Evolutionary conservation across 1,140 invertebrate genomes (phyloP), one percentile per base, ranked within the genome.

Genomic region (Caenorhabditis brenneri): DNA sequence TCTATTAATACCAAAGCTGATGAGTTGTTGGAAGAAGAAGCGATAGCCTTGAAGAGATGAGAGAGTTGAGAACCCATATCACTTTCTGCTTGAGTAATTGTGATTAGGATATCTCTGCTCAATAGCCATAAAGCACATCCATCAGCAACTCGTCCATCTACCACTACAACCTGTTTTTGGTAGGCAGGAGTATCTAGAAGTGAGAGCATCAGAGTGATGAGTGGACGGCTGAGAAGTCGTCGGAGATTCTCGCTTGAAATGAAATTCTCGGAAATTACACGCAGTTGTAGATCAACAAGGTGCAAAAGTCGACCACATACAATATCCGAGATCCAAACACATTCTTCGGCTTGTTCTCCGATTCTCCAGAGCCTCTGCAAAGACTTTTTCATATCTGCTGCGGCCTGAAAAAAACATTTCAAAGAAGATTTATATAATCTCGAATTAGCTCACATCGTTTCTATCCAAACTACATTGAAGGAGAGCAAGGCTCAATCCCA

Each of bases 1-100:
- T 82, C 81, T 69, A 82, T 82, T 16, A 82, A 60, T 31, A 65
- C 22, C 22, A 82, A 58, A 24, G 81, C 81, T 2, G 81, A 42
- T 69, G 55, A 58, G 33, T 82, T 82, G 29, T 24, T 82, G 3
- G 55, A 58, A 0, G 81, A 69, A 48, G 36, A 29, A 3, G 39
- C 81, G 49, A 82, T 82, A 19, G 81, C 58, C 15, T 82, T 58
- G 39, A 82, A 58, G 9, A 82, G 55, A 31, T 51, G 9, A 1
- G 36, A 58, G 4, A 82, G 46, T 3, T 82, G 81, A 0, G 22
- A 16, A 12, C 55, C 55, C 36, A 82, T 82, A 39, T 42, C 81
- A 12, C 16, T 19, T 9, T 80, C 22, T 10, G 78, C 46, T 22
- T 51, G 31, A 2, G 51, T 51, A 15, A 80, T 22, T n/a, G 48